These are phyloP conservation scores for Cariama cristata DNA, from an alignment of 2,113 vertebrate genomes.

Conservation along the genomic window DNA sequence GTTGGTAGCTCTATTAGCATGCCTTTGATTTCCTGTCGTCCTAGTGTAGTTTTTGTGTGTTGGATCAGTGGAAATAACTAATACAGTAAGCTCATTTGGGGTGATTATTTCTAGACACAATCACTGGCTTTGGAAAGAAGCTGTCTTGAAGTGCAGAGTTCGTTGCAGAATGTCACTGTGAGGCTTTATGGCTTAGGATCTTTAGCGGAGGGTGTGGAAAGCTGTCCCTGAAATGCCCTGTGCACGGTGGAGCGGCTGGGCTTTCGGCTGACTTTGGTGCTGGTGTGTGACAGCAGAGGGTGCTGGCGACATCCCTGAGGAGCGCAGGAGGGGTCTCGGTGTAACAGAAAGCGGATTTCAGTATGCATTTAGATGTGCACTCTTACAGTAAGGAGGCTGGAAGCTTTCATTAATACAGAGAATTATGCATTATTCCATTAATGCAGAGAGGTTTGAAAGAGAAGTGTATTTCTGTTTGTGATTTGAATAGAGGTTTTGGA, in stretches of 20 bases:
- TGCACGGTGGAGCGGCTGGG: background rate
- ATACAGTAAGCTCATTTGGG: background rate
- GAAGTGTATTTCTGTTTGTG: background rate
- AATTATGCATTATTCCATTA: background rate
- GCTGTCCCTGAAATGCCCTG: background rate
- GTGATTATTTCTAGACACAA: background rate
- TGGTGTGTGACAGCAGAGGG: constrained; percentile 58
- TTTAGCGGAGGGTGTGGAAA: background rate
- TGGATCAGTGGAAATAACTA: background rate
- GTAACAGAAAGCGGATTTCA: background rate
- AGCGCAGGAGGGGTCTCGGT: rapidly evolving
- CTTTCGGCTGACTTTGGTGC: background rate
- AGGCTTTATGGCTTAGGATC: background rate
- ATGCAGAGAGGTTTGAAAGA: background rate
- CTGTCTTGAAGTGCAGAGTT: background rate
- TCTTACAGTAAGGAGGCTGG: background rate
- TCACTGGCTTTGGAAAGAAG: background rate
- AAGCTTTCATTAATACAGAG: background rate
- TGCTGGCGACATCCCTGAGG: constrained; percentile 19
- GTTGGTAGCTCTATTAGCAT: background rate
- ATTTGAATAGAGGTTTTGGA: background rate
- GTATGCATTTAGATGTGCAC: rapidly evolving
- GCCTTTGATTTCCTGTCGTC: background rate
- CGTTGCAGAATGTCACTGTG: background rate
- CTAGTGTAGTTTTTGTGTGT: background rate